A percentile compares a stretch with the other conserved stretches of the same genome.
phyloP scores from a whole-genome alignment of 2,888 invertebrate species.

The Seira ritae region DNA sequence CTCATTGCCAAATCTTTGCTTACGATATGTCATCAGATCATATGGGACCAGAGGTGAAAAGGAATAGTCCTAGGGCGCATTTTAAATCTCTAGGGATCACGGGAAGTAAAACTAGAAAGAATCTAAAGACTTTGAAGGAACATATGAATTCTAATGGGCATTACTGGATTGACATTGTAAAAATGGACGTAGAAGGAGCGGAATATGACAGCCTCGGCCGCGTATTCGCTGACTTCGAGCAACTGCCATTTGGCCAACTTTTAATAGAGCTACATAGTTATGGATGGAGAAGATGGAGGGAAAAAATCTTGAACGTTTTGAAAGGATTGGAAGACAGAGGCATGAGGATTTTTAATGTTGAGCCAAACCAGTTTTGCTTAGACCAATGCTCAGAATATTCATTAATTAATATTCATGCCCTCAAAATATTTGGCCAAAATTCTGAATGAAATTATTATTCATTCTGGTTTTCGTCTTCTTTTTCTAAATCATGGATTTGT shows the following conservation, averaged over 20 bases:
- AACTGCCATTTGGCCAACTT: not conserved
- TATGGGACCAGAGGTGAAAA: conserved; percentile 20
- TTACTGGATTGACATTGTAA: not conserved
- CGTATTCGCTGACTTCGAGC: not conserved
- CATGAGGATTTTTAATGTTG: too few relatives aligned
- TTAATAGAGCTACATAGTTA: not conserved
- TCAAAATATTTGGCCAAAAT: too few relatives aligned
- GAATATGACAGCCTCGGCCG: not conserved
- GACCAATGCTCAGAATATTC: too few relatives aligned
- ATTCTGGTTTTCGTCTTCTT: too few relatives aligned
- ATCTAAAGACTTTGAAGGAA: conserved; percentile 15
- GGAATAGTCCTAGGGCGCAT: not conserved
- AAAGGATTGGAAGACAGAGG: too few relatives aligned
- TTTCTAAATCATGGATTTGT: too few relatives aligned
- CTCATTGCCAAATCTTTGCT: conserved; percentile 37
- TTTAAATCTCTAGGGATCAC: conserved; percentile 33
- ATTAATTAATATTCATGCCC: too few relatives aligned
- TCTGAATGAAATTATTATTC: too few relatives aligned
- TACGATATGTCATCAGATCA: conserved; percentile 36
- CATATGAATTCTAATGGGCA: not conserved
- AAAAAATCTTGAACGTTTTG: too few relatives aligned
- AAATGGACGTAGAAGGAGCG: not conserved
- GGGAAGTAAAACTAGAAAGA: not conserved
- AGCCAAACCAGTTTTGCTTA: too few relatives aligned
- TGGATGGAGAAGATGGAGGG: too few relatives aligned